Percentiles rank a stretch among this genome's conserved stretches.
Conservation (phyloP, 2,888 invertebrate species). For the Chydorus sphaericus region DNA sequence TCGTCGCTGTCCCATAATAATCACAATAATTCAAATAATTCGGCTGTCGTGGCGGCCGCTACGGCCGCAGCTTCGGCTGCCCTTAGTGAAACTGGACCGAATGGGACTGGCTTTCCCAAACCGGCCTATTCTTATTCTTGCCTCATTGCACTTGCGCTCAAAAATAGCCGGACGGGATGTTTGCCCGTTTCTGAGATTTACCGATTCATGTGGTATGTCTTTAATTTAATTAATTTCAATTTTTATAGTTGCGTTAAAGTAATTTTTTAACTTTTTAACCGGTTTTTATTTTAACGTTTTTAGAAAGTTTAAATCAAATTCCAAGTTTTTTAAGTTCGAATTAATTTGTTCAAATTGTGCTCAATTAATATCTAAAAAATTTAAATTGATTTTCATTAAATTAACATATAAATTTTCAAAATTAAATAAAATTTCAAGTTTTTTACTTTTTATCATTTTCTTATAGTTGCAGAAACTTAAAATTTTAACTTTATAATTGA, state of each 20-base stretch:
- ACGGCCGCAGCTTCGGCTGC: too few species aligned
- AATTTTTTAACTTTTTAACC: neutral
- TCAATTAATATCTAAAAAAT: slow-evolving; percentile 5
- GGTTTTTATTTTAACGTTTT: neutral
- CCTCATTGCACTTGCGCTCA: slow-evolving; percentile 92
- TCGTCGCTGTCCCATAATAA: neutral
- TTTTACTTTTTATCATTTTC: too few species aligned
- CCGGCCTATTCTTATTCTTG: slow-evolving; percentile 97
- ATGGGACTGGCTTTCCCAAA: slow-evolving; percentile 64
- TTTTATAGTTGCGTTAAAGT: neutral
- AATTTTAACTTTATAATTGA: neutral
- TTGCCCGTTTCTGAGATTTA: slow-evolving; percentile 96
- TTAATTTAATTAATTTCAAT: neutral
- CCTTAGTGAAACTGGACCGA: too few species aligned
- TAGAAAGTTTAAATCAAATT: neutral
- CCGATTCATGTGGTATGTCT: slow-evolving; percentile 87
- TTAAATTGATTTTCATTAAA: slow-evolving; percentile 14
- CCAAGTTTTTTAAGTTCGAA: neutral
- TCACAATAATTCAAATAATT: neutral
- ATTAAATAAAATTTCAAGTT: slow-evolving; percentile 1
- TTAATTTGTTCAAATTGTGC: neutral
- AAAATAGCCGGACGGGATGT: slow-evolving; percentile 86
- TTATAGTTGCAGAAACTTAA: too few species aligned
- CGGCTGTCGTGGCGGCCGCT: slow-evolving; percentile 23
- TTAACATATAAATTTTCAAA: neutral